Base-by-base conservation (phyloP, 2,888 invertebrate genomes). In the Callyntrura guangdongensis region DNA sequence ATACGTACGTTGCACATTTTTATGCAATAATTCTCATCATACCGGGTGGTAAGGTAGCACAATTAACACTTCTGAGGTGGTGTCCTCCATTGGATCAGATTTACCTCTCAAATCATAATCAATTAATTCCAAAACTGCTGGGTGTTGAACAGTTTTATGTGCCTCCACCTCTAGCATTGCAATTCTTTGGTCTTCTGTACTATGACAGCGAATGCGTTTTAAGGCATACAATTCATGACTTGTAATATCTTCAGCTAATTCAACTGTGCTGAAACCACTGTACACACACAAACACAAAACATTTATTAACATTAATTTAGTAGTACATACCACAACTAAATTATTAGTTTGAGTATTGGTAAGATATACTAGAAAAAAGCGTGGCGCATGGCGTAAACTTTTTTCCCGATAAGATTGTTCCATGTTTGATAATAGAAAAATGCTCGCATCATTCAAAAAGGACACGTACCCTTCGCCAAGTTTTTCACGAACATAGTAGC, bases 241-340 rank as follows among this genome's bases (percentile, higher is more conserved):
- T 49, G 95, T 93, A 0, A 95, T 94, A 94, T 97, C 97, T 95
- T 97, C 97, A 0, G 97, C 96, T 93, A 98, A 95, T 94, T 97
- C 97, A 82, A 98, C 97, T 77, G 96, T 96, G 94, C 98, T 98
- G 94, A 98, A 98, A 11, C 98, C 98, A 9, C 98, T 98, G 95
- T 81, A 95, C 95, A n/a, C n/a, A n/a, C n/a, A n/a, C n/a, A 93
- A 90, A 90, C n/a, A 77, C 12, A 45, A 85, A 49, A 74, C 20
- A 82, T 5, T n/a, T n/a, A n/a, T n/a, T n/a, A n/a, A n/a, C n/a
- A n/a, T n/a, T n/a, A n/a, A n/a, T n/a, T n/a, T n/a, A n/a, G n/a
- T n/a, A n/a, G n/a, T n/a, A n/a, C n/a, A n/a, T n/a, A n/a, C n/a
- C n/a, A n/a, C n/a, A n/a, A n/a, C n/a, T n/a, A n/a, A n/a, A n/a